Evolutionary conservation across 2,113 vertebrate species (phyloP).

Genomic region (Gallinago media): DNA sequence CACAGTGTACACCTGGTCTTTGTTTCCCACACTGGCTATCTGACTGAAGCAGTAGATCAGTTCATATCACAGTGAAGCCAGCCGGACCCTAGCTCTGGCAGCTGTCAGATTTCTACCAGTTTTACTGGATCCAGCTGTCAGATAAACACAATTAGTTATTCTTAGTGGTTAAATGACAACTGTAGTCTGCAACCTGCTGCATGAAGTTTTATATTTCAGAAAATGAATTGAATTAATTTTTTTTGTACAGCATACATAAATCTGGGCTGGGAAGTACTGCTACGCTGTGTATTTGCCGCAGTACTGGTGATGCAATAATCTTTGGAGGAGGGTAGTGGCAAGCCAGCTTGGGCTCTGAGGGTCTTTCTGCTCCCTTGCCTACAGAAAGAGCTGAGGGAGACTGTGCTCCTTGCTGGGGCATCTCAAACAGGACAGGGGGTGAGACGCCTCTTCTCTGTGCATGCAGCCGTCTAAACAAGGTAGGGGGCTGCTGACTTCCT

Average conservation of each 20-base stretch:
- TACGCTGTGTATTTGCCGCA: neutral
- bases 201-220: neutral
- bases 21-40: accelerated
- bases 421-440: neutral
- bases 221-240: neutral
- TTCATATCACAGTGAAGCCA: neutral
- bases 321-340: neutral
- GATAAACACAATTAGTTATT: slow-evolving; percentile 50
- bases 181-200: neutral
- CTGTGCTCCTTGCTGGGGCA: neutral
- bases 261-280: neutral
- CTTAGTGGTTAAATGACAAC: slow-evolving; percentile 43
- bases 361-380: neutral
- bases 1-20: neutral
- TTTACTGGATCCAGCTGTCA: slow-evolving; percentile 34
- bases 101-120: slow-evolving; percentile 16
- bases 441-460: accelerated
- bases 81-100: neutral
- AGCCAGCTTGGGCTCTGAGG: neutral
- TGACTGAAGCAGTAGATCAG: neutral
- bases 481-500: neutral
- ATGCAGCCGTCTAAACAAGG: neutral
- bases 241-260: neutral
- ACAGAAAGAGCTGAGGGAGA: neutral
- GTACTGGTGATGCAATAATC: neutral